These are phyloP conservation scores for Ricordea florida DNA, from an alignment of 92 coral and sea anemone species.

Conservation along the genomic window DNA sequence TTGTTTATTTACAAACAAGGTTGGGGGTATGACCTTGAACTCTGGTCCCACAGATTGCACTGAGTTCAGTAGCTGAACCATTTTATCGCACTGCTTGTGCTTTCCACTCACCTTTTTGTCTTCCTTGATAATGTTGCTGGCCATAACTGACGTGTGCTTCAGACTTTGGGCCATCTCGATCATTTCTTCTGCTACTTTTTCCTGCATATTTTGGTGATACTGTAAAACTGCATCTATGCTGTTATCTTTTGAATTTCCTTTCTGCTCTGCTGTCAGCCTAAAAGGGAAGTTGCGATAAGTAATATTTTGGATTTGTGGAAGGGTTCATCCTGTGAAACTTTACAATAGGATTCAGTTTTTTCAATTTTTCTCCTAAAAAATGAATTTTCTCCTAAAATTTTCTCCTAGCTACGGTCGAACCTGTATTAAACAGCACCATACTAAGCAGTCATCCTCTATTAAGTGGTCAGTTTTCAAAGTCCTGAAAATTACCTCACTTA, in stretches of 20 bases:
- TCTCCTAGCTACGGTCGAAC: no score
- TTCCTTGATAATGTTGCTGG: slow-evolving; percentile 83
- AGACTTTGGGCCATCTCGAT: slow-evolving; percentile 94
- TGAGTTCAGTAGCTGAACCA: slow-evolving; percentile 7
- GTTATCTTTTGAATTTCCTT: slow-evolving; percentile 56
- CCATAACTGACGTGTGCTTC: slow-evolving; percentile 91
- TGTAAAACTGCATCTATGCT: slow-evolving; percentile 90
- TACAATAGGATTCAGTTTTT: not conserved
- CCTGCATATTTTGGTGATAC: slow-evolving; percentile 97
- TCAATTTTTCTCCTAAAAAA: no score
- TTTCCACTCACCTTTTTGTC: slow-evolving; percentile 80
- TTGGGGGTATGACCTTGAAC: no score
- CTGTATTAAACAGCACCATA: no score
- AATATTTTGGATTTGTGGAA: not conserved
- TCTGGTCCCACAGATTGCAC: not conserved
- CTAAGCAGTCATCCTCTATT: no score
- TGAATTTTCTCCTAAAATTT: no score
- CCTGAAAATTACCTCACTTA: no score
- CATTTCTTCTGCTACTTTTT: slow-evolving; percentile 98
- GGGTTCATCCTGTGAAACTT: not conserved
- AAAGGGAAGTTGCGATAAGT: not conserved
- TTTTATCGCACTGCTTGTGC: slow-evolving; percentile 27
- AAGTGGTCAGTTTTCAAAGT: no score
- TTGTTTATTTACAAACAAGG: no score
- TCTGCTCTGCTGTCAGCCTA: slow-evolving; percentile 46